Evolutionary conservation across 1,140 invertebrate genomes (phyloP), one percentile per base, ranked within the genome.

Genomic region (Drosophila eugracilis): DNA sequence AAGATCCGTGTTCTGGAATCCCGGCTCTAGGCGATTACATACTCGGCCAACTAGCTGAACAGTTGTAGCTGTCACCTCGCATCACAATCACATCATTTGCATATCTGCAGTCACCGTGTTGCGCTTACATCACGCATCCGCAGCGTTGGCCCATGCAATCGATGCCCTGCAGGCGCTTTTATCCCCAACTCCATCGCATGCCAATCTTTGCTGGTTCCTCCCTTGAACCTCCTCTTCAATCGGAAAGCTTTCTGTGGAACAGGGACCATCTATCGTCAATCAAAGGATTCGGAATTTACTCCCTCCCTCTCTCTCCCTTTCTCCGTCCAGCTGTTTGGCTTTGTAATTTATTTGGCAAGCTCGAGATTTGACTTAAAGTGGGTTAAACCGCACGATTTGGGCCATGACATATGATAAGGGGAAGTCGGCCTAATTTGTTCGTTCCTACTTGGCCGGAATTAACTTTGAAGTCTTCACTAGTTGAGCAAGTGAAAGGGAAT

Each of bases 71-170:
- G 63, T 66, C 60, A 67, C 26, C 15, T 30, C 47, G 12, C 47
- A 26, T 39, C 45, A 22, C 36, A 67, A 37, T 66, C 55, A 17
- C 57, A 79, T 80, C 77, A 88, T 88, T 86, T 88, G 74, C 83
- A 86, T 81, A 78, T 67, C 63, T 67, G 17, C 39, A 52, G 58
- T 34, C 37, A 57, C 22, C 42, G 4, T n/a, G 65, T 36, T 53
- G 15, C 48, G 50, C 62, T 85, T 86, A 85, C 73, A 71, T 88
- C 78, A 81, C 73, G 44, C 32, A 83, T 59, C 49, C 72, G 62
- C 34, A 77, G 41, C 34, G 47, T 70, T 28, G 39, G 28, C 48
- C 28, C 26, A 52, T 55, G 17, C 47, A 55, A 52, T 70, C 60
- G 30, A 57, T 54, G 57, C 57, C 48, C 74, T 59, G 60, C 66